These are phyloP conservation scores for Esox niger DNA, from an alignment of 2,113 vertebrate species.

Conservation along the genomic window DNA sequence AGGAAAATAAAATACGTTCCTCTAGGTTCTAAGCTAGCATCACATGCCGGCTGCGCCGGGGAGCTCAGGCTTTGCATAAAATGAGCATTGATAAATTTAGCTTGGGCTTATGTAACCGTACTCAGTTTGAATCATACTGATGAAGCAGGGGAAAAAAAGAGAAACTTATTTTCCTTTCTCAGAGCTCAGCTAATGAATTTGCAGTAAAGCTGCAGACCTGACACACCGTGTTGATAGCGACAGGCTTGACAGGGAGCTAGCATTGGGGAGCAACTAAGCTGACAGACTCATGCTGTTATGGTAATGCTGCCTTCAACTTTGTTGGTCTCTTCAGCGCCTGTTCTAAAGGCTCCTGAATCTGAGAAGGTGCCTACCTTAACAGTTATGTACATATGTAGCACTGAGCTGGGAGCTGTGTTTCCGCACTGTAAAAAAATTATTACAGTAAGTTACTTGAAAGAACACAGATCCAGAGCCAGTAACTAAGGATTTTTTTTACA, in stretches of 20 bases:
- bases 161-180: conserved; percentile 53
- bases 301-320: conserved; percentile 36
- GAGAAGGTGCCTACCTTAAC: conserved; percentile 13
- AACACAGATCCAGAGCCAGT: conserved; percentile 31
- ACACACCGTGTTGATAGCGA: conserved; percentile 32
- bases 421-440: conserved; percentile 11
- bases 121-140: conserved; percentile 73
- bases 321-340: conserved; percentile 31
- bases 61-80: conserved; percentile 73
- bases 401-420: conserved; percentile 10
- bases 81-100: conserved; percentile 77
- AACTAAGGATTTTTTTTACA: conserved; percentile 41
- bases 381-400: not conserved
- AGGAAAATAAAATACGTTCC: conserved; percentile 62
- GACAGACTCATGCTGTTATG: conserved; percentile 36
- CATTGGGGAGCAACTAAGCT: conserved; percentile 31
- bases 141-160: conserved; percentile 68
- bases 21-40: conserved; percentile 36
- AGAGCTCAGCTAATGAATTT: conserved; percentile 52
- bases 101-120: conserved; percentile 66
- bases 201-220: conserved; percentile 46
- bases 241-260: conserved; percentile 24
- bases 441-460: conserved; percentile 12
- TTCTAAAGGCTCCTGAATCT: conserved; percentile 28
- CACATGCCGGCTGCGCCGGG: conserved; percentile 57